These are phyloP conservation scores for Amazona finschi DNA, from an alignment of 2,797 vertebrate species.

Conservation along the genomic window DNA sequence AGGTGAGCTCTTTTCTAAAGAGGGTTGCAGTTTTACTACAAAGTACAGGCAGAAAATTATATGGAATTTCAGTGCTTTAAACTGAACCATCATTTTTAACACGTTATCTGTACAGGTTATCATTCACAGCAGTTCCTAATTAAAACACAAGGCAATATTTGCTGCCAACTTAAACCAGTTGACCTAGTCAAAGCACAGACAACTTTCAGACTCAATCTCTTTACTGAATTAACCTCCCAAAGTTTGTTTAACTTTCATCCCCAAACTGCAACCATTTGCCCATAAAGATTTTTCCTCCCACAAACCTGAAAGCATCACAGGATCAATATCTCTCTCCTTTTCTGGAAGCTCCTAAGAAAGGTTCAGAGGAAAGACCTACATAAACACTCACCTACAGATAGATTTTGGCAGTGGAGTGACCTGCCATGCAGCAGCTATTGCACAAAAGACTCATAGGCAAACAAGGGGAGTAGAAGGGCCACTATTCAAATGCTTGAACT, in stretches of 20 bases:
- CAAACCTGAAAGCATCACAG: not conserved
- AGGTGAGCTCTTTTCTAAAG: not conserved
- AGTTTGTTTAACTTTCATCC: not conserved
- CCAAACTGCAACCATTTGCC: not conserved
- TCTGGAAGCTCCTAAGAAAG: not conserved
- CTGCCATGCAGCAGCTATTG: not conserved
- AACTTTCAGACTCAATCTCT: not conserved
- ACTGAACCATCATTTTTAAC: not conserved
- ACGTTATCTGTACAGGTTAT: not conserved
- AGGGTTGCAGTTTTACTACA: not conserved
- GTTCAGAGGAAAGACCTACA: not conserved
- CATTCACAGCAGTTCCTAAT: not conserved
- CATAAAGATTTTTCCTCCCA: not conserved
- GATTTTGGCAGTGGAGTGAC: not conserved
- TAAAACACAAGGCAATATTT: not conserved
- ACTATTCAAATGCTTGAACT: not conserved
- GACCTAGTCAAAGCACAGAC: not conserved
- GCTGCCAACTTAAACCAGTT: not conserved
- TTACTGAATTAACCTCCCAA: not conserved
- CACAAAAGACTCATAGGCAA: not conserved
- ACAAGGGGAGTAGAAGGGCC: not conserved
- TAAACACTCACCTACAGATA: not conserved
- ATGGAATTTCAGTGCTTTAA: not conserved
- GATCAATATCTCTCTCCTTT: not conserved
- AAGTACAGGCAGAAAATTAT: not conserved